Conservation (phyloP, 2,888 invertebrate species). For the Pocota personata region DNA sequence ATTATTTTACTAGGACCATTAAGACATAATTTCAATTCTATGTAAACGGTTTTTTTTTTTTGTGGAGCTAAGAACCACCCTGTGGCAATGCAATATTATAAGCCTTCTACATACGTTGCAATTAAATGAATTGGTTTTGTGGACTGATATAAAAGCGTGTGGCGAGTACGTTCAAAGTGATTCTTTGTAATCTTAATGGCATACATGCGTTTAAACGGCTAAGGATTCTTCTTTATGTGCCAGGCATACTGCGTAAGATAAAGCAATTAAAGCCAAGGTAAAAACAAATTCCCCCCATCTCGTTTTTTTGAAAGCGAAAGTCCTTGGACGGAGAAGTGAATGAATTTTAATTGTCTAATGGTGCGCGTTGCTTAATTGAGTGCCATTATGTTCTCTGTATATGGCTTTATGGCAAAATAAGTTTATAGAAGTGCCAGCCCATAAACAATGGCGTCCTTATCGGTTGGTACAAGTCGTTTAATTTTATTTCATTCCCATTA, state of each 20-base stretch:
- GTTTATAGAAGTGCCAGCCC: neutral
- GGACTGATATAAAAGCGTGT: conserved; percentile 9
- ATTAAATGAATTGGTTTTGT: conserved; percentile 40
- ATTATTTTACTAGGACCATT: conserved; percentile 63
- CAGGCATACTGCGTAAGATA: conserved; percentile 36
- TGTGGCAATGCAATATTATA: neutral
- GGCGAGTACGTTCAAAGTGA: neutral
- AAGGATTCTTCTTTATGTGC: conserved; percentile 5
- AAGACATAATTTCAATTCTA: conserved; percentile 52
- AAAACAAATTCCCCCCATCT: neutral
- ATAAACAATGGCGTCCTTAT: conserved; percentile 31
- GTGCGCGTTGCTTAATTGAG: conserved; percentile 33
- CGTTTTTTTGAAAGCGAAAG: neutral
- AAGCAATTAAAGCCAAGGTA: conserved; percentile 44
- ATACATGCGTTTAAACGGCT: neutral
- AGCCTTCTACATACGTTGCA: neutral
- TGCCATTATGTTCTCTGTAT: conserved; percentile 13
- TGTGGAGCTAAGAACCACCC: neutral
- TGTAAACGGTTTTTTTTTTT: conserved; percentile 6
- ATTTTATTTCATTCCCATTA: conserved; percentile 19
- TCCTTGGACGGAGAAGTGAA: conserved; percentile 31
- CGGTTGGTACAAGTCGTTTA: conserved; percentile 6
- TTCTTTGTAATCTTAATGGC: neutral
- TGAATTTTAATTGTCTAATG: conserved; percentile 50
- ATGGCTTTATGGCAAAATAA: conserved; percentile 7